phyloP scores from a whole-genome alignment of 2,888 invertebrate genomes.

The Acrobasis consociella region DNA sequence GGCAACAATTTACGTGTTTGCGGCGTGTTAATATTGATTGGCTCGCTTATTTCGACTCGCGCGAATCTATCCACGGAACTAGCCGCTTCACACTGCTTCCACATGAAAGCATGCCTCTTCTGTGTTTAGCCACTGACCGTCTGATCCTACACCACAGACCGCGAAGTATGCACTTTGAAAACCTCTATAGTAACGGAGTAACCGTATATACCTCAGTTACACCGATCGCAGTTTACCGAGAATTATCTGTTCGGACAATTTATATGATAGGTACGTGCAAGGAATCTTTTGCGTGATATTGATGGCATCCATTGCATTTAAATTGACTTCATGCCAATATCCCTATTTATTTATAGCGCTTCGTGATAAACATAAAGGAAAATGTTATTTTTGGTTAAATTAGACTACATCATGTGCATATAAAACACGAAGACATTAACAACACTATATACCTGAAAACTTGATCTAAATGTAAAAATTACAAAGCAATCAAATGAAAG shows the following conservation, averaged over 20 bases:
- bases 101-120: constrained; percentile 21
- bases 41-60: constrained; percentile 81
- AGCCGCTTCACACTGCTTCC: constrained; percentile 28
- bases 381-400: neutral
- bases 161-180: constrained; percentile 15
- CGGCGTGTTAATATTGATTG: constrained; percentile 83
- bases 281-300: constrained; percentile 29
- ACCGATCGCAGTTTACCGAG: constrained; percentile 15
- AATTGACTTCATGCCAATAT: constrained; percentile 17
- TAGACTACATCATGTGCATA: neutral
- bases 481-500: constrained; percentile 28
- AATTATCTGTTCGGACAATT: constrained; percentile 28
- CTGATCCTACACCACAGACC: constrained; percentile 14
- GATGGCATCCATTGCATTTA: constrained; percentile 18
- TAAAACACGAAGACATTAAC: neutral
- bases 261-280: constrained; percentile 34
- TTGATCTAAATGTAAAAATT: neutral
- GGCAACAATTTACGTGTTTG: constrained; percentile 83
- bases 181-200: neutral
- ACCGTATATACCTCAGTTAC: constrained; percentile 4
- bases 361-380: neutral
- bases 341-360: neutral
- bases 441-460: neutral
- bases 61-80: constrained; percentile 75
- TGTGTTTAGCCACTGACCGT: constrained; percentile 14